These are phyloP conservation scores for Solenopsis fugax DNA, from an alignment of 1,140 invertebrate genomes.

Conservation along the genomic window DNA sequence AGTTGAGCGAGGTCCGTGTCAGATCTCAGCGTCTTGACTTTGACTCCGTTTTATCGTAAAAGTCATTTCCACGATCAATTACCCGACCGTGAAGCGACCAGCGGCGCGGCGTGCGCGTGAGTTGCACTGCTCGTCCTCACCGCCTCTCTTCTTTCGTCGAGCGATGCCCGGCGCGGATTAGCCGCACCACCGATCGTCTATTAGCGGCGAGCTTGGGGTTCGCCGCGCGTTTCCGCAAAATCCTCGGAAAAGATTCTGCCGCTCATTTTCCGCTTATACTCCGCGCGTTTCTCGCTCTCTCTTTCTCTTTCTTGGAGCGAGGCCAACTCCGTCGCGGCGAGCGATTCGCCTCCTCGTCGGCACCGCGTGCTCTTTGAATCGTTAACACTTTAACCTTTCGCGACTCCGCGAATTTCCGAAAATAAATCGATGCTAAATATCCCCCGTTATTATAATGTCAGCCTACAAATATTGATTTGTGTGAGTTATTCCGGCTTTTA, in stretches of 20 bases:
- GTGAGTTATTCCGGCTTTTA: conserved; percentile 12
- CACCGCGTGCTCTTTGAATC: conserved; percentile 50
- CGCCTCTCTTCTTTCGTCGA: neutral
- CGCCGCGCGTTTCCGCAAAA: conserved; percentile 2
- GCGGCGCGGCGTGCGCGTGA: neutral
- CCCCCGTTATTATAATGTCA: neutral
- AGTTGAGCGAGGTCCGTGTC: conserved; percentile 85
- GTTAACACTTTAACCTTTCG: conserved; percentile 59
- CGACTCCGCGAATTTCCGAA: conserved; percentile 11
- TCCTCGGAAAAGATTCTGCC: neutral
- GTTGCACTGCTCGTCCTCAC: neutral
- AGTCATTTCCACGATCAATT: conserved; percentile 76
- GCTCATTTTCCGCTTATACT: neutral
- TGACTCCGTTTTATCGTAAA: conserved; percentile 84
- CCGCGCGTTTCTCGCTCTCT: conserved; percentile 26
- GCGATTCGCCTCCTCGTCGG: conserved; percentile 25
- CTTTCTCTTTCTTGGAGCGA: conserved; percentile 32
- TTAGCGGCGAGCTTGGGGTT: neutral
- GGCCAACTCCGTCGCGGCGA: conserved; percentile 37
- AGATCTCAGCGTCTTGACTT: conserved; percentile 85
- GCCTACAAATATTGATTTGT: neutral
- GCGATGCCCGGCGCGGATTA: neutral
- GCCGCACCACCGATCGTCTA: conserved; percentile 40
- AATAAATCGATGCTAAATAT: conserved; percentile 19
- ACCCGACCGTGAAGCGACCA: conserved; percentile 66